Evolutionary conservation across 2,888 invertebrate species (phyloP), one percentile per base, ranked within the genome.

Genomic region (Crocallis elinguaria): DNA sequence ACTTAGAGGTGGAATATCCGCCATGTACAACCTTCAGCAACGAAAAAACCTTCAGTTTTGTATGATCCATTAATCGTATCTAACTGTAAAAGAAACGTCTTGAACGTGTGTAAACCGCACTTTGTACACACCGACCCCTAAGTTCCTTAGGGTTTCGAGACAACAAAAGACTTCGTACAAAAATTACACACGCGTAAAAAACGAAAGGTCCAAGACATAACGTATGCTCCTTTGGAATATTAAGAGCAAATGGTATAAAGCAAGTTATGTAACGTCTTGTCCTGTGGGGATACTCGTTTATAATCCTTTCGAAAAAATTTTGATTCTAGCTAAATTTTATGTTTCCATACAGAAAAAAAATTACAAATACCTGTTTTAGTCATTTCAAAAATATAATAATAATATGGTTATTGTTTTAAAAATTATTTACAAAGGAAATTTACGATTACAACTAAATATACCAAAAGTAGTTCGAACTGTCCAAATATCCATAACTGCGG

Each of bases 151-250:
- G 35, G 38, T 19, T 39, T 33, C 12, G 16, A 33, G 12, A 27
- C 27, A 44, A 51, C 43, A 50, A 38, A 51, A 51, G 23, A 36
- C 29, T 13, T 42, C 42, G 14, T 36, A 16, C 38, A 19, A 19
- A 44, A 50, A 44, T 39, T 39, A 44, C 21, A 27, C 27, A 39
- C 21, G 50, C 50, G 44, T 51, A 44, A 51, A 50, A 44, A 44
- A 13, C 23, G 9, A 44, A 51, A 33, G 32, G 44, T 38, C 44
- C 11, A 11, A 38, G 27, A 39, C 27, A 32, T 33, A 33, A 39
- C 39, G n/a, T 37, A 33, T 38, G 44, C 44, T 37, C 32, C 32
- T 50, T 27, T 21, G 13, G 50, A 50, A 50, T 50, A 33, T 32
- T 32, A 50, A 36, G 42, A 33, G 33, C 17, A 19, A 39, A 39